Evolutionary conservation across 2,113 vertebrate genomes (phyloP).

Genomic region (Paralichthys olivaceus): DNA sequence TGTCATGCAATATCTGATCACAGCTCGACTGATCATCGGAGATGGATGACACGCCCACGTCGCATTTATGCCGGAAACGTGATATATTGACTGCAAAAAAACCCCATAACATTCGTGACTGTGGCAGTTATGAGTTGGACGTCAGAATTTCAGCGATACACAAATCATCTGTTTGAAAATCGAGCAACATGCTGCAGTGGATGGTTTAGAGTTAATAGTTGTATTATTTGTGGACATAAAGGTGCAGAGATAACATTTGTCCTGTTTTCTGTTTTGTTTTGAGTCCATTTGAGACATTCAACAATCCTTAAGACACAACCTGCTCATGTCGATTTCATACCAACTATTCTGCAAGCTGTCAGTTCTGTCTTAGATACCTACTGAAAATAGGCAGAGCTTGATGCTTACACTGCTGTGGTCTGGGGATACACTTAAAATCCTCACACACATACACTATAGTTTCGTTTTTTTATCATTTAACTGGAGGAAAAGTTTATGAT

Average conservation of each 20-base stretch:
- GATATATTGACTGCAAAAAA: background rate
- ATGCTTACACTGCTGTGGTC: background rate
- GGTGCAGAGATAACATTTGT: background rate
- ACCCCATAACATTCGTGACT: background rate
- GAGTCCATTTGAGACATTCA: constrained; percentile 42
- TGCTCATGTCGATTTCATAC: background rate
- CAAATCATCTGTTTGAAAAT: too few relatives aligned
- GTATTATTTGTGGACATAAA: background rate
- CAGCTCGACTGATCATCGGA: constrained; percentile 19
- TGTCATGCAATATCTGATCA: constrained; percentile 58
- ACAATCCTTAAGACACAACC: constrained; percentile 24
- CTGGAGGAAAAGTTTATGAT: background rate
- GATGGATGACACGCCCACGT: constrained; percentile 26
- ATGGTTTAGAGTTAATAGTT: background rate
- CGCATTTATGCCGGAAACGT: background rate
- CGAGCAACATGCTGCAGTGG: constrained; percentile 20
- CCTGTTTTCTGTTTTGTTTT: background rate
- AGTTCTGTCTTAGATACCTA: background rate
- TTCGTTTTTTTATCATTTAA: constrained; percentile 18
- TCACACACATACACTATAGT: background rate
- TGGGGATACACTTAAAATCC: background rate
- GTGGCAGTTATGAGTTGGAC: background rate
- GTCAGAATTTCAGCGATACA: background rate
- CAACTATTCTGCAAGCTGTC: background rate
- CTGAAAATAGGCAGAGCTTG: background rate